These are phyloP conservation scores for Drosophila helvetica DNA, from an alignment of 2,888 invertebrate genomes.

Conservation along the genomic window DNA sequence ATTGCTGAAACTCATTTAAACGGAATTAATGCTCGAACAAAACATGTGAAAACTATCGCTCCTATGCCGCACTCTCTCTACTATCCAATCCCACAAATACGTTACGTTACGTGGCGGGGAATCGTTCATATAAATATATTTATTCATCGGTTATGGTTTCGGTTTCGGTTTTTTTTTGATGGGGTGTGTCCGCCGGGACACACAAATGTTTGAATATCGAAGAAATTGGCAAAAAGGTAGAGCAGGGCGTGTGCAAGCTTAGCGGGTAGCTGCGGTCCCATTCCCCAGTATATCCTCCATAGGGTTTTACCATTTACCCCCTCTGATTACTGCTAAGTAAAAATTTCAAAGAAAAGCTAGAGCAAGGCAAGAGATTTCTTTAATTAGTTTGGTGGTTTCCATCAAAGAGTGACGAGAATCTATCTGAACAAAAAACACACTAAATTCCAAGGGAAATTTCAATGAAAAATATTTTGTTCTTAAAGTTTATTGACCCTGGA, in stretches of 20 bases:
- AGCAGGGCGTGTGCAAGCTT: slow-evolving; percentile 56
- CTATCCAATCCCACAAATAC: neutral
- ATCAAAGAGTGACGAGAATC: neutral
- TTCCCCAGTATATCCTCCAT: slow-evolving; percentile 3
- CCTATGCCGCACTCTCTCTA: neutral
- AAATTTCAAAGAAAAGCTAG: neutral
- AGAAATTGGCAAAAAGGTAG: slow-evolving; percentile 66
- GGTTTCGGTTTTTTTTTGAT: neutral
- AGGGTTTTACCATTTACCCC: neutral
- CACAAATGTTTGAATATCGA: slow-evolving; percentile 51
- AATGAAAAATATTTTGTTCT: neutral
- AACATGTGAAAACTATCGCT: slow-evolving; percentile 75
- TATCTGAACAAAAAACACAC: neutral
- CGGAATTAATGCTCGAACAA: slow-evolving; percentile 79
- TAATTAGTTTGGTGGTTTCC: slow-evolving; percentile 34
- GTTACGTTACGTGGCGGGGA: slow-evolving; percentile 14
- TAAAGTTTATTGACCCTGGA: neutral
- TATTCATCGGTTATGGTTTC: slow-evolving; percentile 2
- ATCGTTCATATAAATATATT: slow-evolving; percentile 15
- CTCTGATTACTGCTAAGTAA: neutral
- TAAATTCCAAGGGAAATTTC: neutral
- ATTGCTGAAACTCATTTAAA: slow-evolving; percentile 73
- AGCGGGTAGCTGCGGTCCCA: slow-evolving; percentile 36
- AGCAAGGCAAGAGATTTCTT: slow-evolving; percentile 1
- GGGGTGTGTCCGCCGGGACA: slow-evolving; percentile 16